Evolutionary conservation across 1,140 invertebrate genomes (phyloP).

Genomic region (Hormaphis cornu): DNA sequence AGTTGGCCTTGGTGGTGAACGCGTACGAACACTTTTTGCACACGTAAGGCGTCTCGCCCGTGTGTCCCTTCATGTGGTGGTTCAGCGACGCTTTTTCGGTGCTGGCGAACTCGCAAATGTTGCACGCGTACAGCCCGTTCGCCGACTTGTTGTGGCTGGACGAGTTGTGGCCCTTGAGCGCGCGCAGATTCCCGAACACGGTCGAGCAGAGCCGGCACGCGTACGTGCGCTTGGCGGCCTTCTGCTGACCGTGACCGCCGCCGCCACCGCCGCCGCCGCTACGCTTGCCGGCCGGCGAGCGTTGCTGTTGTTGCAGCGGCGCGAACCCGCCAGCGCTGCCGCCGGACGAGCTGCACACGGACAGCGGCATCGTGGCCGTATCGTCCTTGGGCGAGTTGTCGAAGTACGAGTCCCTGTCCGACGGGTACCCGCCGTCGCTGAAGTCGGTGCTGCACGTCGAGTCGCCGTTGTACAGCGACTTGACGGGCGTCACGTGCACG

Average conservation of each 20-base stretch:
- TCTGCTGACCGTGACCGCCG: constrained; percentile 61
- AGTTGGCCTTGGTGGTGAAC: constrained; percentile 91
- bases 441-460: constrained; percentile 22
- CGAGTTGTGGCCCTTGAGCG: constrained; percentile 75
- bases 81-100: constrained; percentile 82
- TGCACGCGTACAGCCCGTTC: constrained; percentile 67
- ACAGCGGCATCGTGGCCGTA: not conserved
- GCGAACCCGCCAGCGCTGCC: constrained; percentile 56
- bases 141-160: constrained; percentile 61
- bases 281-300: not conserved
- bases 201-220: constrained; percentile 75
- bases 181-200: constrained; percentile 78
- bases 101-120: constrained; percentile 82
- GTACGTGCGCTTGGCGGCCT: constrained; percentile 79
- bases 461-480: constrained; percentile 8
- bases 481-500: not conserved
- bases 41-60: constrained; percentile 88
- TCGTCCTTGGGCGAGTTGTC: constrained; percentile 10
- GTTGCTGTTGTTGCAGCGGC: too few species aligned
- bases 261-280: constrained; percentile 38
- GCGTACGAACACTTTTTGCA: constrained; percentile 88
- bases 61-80: constrained; percentile 84
- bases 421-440: constrained; percentile 13
- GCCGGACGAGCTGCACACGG: too few species aligned
- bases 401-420: constrained; percentile 19